Conservation (phyloP, 2,797 vertebrate species). For the Xenops minutus region DNA sequence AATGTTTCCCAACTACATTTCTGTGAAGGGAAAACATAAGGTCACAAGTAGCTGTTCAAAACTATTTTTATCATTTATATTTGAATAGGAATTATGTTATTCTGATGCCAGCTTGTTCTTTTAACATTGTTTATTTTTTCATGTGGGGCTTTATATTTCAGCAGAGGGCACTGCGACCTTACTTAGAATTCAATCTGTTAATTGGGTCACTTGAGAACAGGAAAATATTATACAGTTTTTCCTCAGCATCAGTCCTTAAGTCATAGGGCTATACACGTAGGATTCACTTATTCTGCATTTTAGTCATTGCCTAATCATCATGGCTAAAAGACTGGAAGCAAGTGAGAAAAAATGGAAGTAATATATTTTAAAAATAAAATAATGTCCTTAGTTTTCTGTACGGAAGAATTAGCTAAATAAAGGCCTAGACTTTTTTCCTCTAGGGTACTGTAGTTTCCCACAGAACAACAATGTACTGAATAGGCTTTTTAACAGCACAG, state of each 20-base stretch:
- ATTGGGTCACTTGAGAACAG: not conserved
- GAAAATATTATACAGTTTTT: not conserved
- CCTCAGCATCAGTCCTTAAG: not conserved
- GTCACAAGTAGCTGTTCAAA: not conserved
- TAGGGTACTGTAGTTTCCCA: not conserved
- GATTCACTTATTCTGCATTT: not conserved
- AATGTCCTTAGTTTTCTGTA: not conserved
- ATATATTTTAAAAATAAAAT: not conserved
- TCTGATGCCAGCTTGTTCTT: not conserved
- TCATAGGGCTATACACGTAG: not conserved
- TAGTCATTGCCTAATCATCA: not conserved
- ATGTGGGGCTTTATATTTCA: constrained; percentile 53
- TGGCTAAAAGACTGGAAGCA: not conserved
- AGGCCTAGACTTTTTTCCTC: not conserved
- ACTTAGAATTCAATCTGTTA: constrained; percentile 30
- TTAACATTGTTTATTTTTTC: not conserved
- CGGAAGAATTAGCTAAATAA: not conserved
- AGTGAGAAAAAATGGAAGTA: not conserved
- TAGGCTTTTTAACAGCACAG: not conserved
- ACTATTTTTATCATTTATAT: not conserved
- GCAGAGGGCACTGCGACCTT: constrained; percentile 76
- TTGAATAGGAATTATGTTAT: not conserved
- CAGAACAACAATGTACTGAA: not conserved
- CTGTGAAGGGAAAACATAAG: not conserved
- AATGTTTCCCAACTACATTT: not conserved